phyloP scores from a whole-genome alignment of 2,113 vertebrate genomes.

The Pterophyllum scalare region DNA sequence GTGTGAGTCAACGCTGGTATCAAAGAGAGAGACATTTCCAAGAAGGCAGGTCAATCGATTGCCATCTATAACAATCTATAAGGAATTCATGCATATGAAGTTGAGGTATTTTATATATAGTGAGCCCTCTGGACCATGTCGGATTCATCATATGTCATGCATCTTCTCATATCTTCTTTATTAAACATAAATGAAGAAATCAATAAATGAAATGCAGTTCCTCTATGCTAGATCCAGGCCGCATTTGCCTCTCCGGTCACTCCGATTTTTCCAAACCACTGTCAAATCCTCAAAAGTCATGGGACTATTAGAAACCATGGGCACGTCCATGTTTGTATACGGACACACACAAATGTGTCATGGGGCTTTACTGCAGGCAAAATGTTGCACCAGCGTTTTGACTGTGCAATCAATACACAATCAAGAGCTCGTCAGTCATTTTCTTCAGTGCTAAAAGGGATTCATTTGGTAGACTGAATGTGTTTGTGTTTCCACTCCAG shows the following conservation, averaged over 20 bases:
- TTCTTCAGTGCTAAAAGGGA: slow-evolving; percentile 4
- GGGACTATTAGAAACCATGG: background rate
- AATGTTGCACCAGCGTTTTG: background rate
- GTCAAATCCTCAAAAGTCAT: background rate
- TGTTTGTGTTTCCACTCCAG: background rate
- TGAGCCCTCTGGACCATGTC: background rate
- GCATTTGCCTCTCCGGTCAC: background rate
- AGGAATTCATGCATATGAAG: background rate
- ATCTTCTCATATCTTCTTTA: background rate
- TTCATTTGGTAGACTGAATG: background rate
- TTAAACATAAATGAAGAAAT: background rate
- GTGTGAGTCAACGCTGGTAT: background rate
- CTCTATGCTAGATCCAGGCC: background rate
- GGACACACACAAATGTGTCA: background rate
- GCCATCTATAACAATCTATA: background rate
- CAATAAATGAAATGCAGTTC: background rate
- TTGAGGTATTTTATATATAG: background rate
- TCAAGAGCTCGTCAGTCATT: slow-evolving; percentile 15
- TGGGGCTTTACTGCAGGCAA: background rate
- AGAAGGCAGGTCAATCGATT: background rate
- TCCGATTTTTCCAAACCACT: background rate
- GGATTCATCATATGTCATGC: background rate
- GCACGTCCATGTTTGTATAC: background rate
- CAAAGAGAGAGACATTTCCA: background rate
- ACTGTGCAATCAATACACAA: slow-evolving; percentile 47